These are phyloP conservation scores for Coptodon rendalli DNA, from an alignment of 2,113 vertebrate species.

Conservation along the genomic window DNA sequence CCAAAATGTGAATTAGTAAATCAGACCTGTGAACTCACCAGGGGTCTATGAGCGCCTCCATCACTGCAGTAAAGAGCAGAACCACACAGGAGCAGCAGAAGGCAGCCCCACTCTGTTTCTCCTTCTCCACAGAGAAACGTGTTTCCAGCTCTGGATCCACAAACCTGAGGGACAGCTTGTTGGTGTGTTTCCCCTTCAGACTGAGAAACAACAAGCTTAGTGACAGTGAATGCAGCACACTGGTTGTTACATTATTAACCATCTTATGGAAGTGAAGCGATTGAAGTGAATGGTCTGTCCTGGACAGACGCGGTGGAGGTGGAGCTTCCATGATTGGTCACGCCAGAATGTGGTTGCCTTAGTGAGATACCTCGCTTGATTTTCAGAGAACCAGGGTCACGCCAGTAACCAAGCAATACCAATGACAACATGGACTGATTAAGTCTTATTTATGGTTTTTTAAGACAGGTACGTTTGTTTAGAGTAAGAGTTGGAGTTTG, in stretches of 20 bases:
- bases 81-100: constrained; percentile 93
- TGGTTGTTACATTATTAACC: neutral
- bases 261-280: too few species aligned
- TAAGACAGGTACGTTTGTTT: too few species aligned
- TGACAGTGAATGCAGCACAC: neutral
- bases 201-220: constrained; percentile 48
- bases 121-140: constrained; percentile 91
- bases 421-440: too few species aligned
- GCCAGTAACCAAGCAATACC: too few species aligned
- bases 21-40: constrained; percentile 62
- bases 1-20: neutral
- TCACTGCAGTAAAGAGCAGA: constrained; percentile 82
- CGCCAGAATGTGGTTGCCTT: too few species aligned
- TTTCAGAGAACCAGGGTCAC: too few species aligned
- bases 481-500: too few species aligned
- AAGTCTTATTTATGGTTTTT: too few species aligned
- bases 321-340: too few species aligned
- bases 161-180: constrained; percentile 87
- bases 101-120: constrained; percentile 92
- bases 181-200: constrained; percentile 87
- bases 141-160: constrained; percentile 88
- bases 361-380: too few species aligned
- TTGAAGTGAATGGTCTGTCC: too few species aligned
- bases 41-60: constrained; percentile 85
- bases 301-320: too few species aligned